These are phyloP conservation scores for Sceliomorpha sp. DNA, from an alignment of 2,888 invertebrate species.

Conservation along the genomic window DNA sequence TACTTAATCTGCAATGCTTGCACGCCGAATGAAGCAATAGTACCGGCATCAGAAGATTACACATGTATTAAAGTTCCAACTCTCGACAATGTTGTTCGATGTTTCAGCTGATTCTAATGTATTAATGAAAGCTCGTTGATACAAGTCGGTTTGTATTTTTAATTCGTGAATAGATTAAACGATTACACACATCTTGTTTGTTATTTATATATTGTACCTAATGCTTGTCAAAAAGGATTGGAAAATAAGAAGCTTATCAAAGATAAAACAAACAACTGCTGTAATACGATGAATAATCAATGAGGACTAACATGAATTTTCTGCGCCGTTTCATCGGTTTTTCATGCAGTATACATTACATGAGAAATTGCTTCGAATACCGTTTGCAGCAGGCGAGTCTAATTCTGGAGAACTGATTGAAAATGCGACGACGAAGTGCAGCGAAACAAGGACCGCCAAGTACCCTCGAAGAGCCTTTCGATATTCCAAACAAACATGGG, in stretches of 20 bases:
- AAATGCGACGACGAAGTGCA: conserved; percentile 20
- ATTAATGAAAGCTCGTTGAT: neutral
- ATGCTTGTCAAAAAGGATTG: too few relatives aligned
- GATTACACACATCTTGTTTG: too few relatives aligned
- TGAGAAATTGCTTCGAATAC: neutral
- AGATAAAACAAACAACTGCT: too few relatives aligned
- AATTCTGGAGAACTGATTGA: conserved; percentile 17
- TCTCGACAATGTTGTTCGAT: conserved; percentile 9
- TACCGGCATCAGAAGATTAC: conserved; percentile 18
- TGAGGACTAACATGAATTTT: too few relatives aligned
- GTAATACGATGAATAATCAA: too few relatives aligned
- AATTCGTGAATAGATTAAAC: too few relatives aligned
- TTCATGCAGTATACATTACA: too few relatives aligned
- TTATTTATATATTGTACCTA: too few relatives aligned
- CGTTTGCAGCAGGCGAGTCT: conserved; percentile 7
- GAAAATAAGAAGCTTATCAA: too few relatives aligned
- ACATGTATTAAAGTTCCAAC: conserved; percentile 6
- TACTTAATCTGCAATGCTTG: conserved; percentile 43
- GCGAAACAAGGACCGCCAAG: conserved; percentile 13
- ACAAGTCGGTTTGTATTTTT: too few relatives aligned
- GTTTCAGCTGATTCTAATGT: neutral
- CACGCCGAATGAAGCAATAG: conserved; percentile 21
- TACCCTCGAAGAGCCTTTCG: conserved; percentile 20
- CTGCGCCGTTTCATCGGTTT: too few relatives aligned
- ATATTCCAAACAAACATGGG: conserved; percentile 40